Evolutionary conservation across 2,888 invertebrate species (phyloP), one percentile per base, ranked within the genome.

Genomic region (Lathronympha strigana): DNA sequence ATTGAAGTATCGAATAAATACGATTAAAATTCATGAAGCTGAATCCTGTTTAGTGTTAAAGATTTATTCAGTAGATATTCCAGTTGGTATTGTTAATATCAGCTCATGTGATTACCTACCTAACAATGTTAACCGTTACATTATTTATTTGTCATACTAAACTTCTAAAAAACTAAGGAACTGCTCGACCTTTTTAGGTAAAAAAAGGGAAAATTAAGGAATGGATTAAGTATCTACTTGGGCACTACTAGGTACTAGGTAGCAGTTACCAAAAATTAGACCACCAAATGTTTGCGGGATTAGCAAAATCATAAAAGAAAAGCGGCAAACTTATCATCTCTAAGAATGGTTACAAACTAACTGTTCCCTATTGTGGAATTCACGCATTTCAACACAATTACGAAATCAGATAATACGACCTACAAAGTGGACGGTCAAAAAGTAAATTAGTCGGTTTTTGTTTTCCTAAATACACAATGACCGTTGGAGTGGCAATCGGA

Each of bases 381-480:
- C 72, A 77, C 73, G 76, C 73, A 64, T 70, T 67, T 68, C 73
- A 69, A 54, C 72, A 73, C 68, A 78, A 80, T 79, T 70, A 67
- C 54, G 66, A 68, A 71, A 72, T 69, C 69, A 63, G 69, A 66
- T 68, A 72, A 79, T 75, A 72, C 72, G 72, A 68, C 73, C 74
- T 66, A 69, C 71, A 81, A 86, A 81, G 67, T 47, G 58, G 36
- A 64, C 64, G 67, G 57, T 68, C 60, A 47, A 54, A 66, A 57
- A 55, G 66, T 51, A 73, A 75, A 79, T 88, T 85, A 87, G 84
- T 70, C 73, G 72, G 78, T 58, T 80, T 84, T 90, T 91, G 88
- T 90, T 90, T 90, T 80, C 77, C 70, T 81, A 84, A 82, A 77
- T 74, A 77, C 76, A 86, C 83, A 85, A 84, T 87, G 81, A 76